Evolutionary conservation across 2,888 invertebrate species (phyloP).

Genomic region (Tribolium freemani): DNA sequence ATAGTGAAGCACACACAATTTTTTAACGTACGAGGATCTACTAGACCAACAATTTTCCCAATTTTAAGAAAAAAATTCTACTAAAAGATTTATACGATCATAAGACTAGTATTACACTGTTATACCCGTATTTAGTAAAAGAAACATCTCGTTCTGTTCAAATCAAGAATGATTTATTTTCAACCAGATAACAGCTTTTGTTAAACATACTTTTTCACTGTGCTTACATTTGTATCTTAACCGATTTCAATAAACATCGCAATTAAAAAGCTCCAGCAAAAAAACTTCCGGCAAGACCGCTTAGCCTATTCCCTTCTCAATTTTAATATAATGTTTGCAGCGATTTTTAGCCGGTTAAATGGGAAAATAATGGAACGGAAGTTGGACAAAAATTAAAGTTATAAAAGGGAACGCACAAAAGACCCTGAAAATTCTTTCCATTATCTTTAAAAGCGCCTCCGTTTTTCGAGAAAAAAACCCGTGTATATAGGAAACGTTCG

Average conservation of each 20-base stretch:
- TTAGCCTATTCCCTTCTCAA: background rate
- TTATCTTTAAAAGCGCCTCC: conserved; percentile 49
- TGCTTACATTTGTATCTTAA: too few species aligned
- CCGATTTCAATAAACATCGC: background rate
- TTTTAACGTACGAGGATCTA: too few species aligned
- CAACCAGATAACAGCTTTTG: too few species aligned
- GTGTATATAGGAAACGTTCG: conserved; percentile 45
- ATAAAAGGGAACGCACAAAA: conserved; percentile 47
- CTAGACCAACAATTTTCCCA: too few species aligned
- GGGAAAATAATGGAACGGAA: conserved; percentile 42
- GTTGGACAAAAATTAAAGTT: conserved; percentile 48
- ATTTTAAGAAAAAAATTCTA: too few species aligned
- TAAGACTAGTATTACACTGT: too few species aligned
- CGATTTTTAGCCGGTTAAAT: conserved; percentile 27
- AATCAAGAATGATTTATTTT: too few species aligned
- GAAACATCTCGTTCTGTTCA: too few species aligned
- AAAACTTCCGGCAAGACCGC: background rate
- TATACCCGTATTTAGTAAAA: too few species aligned
- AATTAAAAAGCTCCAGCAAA: background rate
- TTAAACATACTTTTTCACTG: too few species aligned
- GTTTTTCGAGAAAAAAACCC: conserved; percentile 41
- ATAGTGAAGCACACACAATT: too few species aligned
- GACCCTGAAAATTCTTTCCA: conserved; percentile 50
- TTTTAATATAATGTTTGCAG: conserved; percentile 32
- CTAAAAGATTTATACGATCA: too few species aligned